phyloP scores from a whole-genome alignment of 1,140 invertebrate species.

The Aculops lycopersici region DNA sequence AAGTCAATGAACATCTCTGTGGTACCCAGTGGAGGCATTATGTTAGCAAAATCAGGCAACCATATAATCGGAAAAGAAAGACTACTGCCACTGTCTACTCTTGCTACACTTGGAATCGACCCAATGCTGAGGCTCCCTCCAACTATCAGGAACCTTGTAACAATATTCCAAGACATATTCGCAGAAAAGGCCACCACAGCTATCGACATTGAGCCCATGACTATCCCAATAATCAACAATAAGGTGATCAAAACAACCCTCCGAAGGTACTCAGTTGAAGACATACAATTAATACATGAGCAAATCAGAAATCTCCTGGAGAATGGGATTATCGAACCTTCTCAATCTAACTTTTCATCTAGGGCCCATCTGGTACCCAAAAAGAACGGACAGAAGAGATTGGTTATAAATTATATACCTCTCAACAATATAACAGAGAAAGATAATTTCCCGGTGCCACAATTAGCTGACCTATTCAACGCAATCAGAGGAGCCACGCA shows the following conservation, averaged over 20 bases:
- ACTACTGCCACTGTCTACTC: no score
- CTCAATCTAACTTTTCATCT: not conserved
- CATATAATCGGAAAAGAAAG: not conserved
- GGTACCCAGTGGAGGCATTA: not conserved
- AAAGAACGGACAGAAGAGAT: not conserved
- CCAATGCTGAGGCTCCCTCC: no score
- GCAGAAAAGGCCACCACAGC: no score
- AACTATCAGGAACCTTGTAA: no score
- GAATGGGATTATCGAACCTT: not conserved
- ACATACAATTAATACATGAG: no score
- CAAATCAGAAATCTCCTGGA: not conserved
- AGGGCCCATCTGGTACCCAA: not conserved
- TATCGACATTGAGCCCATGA: no score
- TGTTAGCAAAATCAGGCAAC: not conserved
- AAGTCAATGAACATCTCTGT: not conserved
- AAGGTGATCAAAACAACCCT: no score
- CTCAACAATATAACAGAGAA: slow-evolving; percentile 17
- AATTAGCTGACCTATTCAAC: slow-evolving; percentile 17
- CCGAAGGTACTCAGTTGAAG: no score
- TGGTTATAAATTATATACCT: slow-evolving; percentile 16
- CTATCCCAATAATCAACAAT: no score
- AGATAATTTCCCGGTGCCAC: slow-evolving; percentile 20
- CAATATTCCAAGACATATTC: no score
- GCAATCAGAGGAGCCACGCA: slow-evolving; percentile 14
- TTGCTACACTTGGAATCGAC: no score